A percentile compares a stretch with the other conserved stretches of the same genome.
These are phyloP conservation scores for Calypte anna DNA, from an alignment of 2,113 vertebrate species.

Conservation along the genomic window DNA sequence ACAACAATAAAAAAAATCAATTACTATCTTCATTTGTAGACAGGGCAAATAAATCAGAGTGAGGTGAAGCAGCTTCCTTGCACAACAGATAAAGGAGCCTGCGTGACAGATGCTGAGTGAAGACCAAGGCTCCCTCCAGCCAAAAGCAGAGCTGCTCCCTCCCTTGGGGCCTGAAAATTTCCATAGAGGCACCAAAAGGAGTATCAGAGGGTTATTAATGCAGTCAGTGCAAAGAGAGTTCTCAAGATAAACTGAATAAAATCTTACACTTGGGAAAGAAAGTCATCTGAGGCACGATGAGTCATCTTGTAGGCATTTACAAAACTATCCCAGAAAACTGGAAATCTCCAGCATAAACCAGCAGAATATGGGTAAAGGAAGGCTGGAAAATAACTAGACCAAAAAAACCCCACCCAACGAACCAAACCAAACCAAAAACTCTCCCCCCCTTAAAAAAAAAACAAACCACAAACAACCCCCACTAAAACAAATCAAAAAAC, in stretches of 20 bases:
- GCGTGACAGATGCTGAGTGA: neutral
- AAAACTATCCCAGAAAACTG: neutral
- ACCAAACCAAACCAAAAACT: too few relatives aligned
- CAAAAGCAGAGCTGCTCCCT: neutral
- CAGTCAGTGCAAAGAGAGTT: neutral
- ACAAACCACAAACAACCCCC: too few relatives aligned
- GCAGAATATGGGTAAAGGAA: neutral
- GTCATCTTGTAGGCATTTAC: neutral
- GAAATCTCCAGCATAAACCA: neutral
- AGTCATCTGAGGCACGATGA: neutral
- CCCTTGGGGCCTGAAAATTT: neutral
- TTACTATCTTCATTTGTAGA: neutral
- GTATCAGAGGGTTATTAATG: neutral
- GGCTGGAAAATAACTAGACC: neutral
- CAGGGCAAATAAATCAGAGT: neutral
- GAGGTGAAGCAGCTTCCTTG: neutral
- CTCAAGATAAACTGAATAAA: neutral
- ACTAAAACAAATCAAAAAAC: neutral
- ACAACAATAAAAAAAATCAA: neutral
- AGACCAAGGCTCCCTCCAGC: neutral
- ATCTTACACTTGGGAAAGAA: neutral
- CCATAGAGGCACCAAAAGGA: rapidly evolving
- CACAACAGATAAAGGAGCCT: neutral
- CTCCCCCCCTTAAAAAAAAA: too few relatives aligned
- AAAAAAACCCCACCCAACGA: too few relatives aligned